Conservation (phyloP, 37 sponge, comb jelly and placozoan genomes). For the Halichondria panicea region DNA sequence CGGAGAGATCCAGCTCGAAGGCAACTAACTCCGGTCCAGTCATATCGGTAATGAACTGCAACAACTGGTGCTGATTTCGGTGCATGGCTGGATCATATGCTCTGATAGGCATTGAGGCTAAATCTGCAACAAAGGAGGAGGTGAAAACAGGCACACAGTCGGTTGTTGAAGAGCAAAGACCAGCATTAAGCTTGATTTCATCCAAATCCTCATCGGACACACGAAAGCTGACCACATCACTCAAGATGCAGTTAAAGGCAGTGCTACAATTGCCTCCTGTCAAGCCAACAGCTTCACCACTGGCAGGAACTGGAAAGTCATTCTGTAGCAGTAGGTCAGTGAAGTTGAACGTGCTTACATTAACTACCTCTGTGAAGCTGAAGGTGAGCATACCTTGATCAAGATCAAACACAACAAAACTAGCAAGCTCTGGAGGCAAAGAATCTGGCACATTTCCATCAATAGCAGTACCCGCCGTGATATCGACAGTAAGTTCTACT, state of each 20-base stretch:
- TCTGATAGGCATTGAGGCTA: slow-evolving; percentile 6
- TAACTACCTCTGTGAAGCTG: slow-evolving; percentile 78
- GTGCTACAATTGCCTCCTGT: slow-evolving; percentile 41
- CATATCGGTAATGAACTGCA: slow-evolving; percentile 46
- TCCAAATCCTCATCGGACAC: slow-evolving; percentile 65
- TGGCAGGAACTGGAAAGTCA: slow-evolving; percentile 13
- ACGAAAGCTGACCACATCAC: slow-evolving; percentile 36
- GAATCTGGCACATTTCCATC: slow-evolving; percentile 10
- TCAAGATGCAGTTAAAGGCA: slow-evolving; percentile 29
- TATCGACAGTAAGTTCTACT: not conserved
- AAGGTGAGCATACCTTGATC: slow-evolving; percentile 57
- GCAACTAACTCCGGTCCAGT: slow-evolving; percentile 49
- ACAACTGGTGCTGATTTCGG: slow-evolving; percentile 16
- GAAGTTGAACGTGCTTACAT: slow-evolving; percentile 61
- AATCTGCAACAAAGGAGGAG: slow-evolving; percentile 47
- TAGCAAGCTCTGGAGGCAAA: slow-evolving; percentile 29
- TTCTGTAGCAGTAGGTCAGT: slow-evolving; percentile 59
- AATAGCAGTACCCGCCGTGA: not conserved
- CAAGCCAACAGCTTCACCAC: slow-evolving; percentile 12
- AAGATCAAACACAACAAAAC: slow-evolving; percentile 72
- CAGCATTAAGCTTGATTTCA: slow-evolving; percentile 49
- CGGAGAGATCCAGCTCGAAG: slow-evolving; percentile 68
- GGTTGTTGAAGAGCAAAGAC: slow-evolving; percentile 61
- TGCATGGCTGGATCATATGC: slow-evolving; percentile 35
- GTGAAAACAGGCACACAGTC: slow-evolving; percentile 77